Percentiles rank a stretch among this genome's conserved stretches.
phyloP scores from a whole-genome alignment of 2,888 invertebrate species.

The Drosophila greeni region DNA sequence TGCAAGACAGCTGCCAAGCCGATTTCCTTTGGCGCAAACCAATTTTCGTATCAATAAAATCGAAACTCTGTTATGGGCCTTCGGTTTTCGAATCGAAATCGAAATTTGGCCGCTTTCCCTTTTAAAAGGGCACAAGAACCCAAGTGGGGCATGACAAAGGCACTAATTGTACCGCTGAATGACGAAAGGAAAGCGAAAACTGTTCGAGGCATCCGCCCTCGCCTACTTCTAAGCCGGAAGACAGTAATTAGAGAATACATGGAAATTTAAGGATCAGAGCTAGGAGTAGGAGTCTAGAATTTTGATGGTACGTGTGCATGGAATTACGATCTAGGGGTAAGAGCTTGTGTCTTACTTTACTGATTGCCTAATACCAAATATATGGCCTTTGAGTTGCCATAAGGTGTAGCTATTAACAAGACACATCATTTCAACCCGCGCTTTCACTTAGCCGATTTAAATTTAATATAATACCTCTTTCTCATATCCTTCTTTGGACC shows the following conservation, averaged over 20 bases:
- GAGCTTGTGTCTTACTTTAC: background rate
- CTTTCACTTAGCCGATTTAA: background rate
- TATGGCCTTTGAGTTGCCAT: background rate
- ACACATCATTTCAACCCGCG: conserved; percentile 43
- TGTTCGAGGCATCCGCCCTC: conserved; percentile 36
- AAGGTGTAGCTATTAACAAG: background rate
- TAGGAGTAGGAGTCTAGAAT: conserved; percentile 40
- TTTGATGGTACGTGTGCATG: conserved; percentile 52
- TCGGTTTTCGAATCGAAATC: conserved; percentile 57
- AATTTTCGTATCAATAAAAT: conserved; percentile 72
- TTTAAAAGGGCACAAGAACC: conserved; percentile 16
- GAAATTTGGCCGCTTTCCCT: conserved; percentile 47
- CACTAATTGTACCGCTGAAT: conserved; percentile 63
- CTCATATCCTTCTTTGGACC: background rate
- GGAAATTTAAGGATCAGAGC: conserved; percentile 29
- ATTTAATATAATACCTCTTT: too few relatives aligned
- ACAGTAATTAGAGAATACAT: conserved; percentile 66
- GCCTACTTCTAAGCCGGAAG: conserved; percentile 60
- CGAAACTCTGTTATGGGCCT: conserved; percentile 57
- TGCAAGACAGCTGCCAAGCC: conserved; percentile 55
- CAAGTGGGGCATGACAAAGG: conserved; percentile 63
- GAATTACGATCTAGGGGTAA: background rate
- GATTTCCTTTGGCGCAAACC: conserved; percentile 67
- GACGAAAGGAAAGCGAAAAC: conserved; percentile 64
- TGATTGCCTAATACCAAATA: background rate